Percentiles rank a stretch among this genome's conserved stretches.
These are phyloP conservation scores for Euphysa ruthae DNA, from an alignment of 30 jellyfish, hydroid and myxozoan species.

Conservation along the genomic window DNA sequence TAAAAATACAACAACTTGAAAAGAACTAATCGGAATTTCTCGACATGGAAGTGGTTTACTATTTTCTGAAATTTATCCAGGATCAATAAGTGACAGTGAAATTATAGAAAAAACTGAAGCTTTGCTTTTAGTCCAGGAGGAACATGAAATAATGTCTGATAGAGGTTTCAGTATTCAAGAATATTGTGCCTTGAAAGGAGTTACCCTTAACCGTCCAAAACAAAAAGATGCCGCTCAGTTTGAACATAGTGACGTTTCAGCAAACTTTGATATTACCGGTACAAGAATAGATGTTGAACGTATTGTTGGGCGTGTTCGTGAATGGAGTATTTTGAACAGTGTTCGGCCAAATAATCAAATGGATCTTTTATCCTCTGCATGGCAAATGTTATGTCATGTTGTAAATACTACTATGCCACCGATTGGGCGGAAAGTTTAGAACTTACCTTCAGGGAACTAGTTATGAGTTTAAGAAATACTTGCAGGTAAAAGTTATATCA, in stretches of 20 bases:
- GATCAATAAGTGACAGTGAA: conserved; percentile 39
- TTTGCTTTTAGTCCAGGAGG: conserved; percentile 31
- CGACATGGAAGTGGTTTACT: conserved; percentile 36
- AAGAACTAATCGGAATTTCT: conserved; percentile 39
- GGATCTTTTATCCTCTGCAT: conserved; percentile 26
- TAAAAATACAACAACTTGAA: conserved; percentile 23
- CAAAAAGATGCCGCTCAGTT: conserved; percentile 37
- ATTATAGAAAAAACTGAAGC: conserved; percentile 33
- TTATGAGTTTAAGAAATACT: too few relatives aligned
- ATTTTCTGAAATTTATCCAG: conserved; percentile 41
- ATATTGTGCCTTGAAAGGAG: conserved; percentile 25
- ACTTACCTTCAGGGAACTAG: too few relatives aligned
- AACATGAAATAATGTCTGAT: conserved; percentile 39
- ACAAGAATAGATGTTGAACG: conserved; percentile 44
- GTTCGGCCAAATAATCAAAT: conserved; percentile 44
- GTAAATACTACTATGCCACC: conserved; percentile 39
- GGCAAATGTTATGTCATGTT: conserved; percentile 48
- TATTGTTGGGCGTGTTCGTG: conserved; percentile 33
- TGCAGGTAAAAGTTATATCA: too few relatives aligned
- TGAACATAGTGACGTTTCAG: conserved; percentile 10
- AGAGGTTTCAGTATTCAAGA: conserved; percentile 41
- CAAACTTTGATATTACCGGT: conserved; percentile 35
- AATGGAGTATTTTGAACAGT: conserved; percentile 38
- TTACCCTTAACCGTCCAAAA: conserved; percentile 35
- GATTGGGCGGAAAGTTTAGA: too few relatives aligned